Base-by-base conservation (phyloP, 2,888 invertebrate genomes). In the Scaptomyza flava region DNA sequence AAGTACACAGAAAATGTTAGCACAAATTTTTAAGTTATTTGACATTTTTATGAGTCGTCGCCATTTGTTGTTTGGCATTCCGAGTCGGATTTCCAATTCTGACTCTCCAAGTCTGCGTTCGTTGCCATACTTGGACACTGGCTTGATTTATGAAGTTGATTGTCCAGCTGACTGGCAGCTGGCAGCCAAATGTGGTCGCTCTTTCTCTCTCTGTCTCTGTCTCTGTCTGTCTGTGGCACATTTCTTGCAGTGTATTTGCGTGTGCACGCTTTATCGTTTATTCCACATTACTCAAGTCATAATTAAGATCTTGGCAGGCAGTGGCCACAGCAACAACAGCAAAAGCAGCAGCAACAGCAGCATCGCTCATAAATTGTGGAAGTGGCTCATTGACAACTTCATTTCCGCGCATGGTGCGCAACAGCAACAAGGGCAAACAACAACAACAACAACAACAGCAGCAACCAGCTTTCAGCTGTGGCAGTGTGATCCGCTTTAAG, bases 321-420 rank as follows among this genome's bases (percentile, higher is more conserved):
- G 63, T 65, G 72, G 74, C 67, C 66, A 51, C 50, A 62, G 38
- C 38, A 14, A 3, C 38, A 38, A 8, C 38, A 8, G 38, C 38
- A 7, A n/a, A n/a, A n/a, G 14, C 36, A 38, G 7, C 36, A 0
- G 17, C 41, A 41, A 9, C 41, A 41, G 54, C 77, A 71, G 72
- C 81, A 77, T 82, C 72, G 79, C 68, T 77, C 84, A 87, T 85
- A 85, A 85, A 87, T 87, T 85, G 85, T 84, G 85, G 80, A 85
- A 84, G 85, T 86, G 84, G 78, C 84, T 84, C 87, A 85, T 85
- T 85, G 85, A 85, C 85, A 87, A 87, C 85, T 85, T 87, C 85
- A 85, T 85, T 85, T 87, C 87, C 87, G 84, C 74, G 77, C 81
- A 69, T 79, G 71, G 77, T 70, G 81, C 56, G 71, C 75, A 43